phyloP scores from a whole-genome alignment of 2,888 invertebrate genomes.

The Nemoura dubitans region DNA sequence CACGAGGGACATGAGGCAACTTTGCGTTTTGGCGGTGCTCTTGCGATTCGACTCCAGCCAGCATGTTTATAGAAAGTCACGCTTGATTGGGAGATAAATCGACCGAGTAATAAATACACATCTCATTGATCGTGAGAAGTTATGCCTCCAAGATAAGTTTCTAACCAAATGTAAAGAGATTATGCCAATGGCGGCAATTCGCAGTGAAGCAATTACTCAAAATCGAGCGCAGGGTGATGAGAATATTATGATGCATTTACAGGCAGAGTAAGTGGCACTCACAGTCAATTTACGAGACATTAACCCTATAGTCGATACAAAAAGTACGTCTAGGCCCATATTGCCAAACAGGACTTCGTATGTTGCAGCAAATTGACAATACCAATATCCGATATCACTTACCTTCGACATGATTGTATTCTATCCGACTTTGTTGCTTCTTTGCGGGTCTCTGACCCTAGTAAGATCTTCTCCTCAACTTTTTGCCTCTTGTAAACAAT shows the following conservation, averaged over 20 bases:
- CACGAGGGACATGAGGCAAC: neutral
- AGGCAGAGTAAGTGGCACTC: neutral
- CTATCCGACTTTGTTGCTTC: neutral
- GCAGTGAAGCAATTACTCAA: neutral
- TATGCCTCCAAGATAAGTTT: neutral
- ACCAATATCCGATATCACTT: neutral
- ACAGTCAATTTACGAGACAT: too few species aligned
- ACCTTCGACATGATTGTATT: neutral
- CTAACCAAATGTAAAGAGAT: neutral
- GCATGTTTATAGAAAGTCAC: neutral
- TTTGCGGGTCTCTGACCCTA: neutral
- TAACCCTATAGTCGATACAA: too few species aligned
- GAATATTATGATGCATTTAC: neutral
- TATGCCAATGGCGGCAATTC: neutral
- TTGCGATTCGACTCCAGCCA: neutral
- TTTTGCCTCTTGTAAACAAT: too few species aligned
- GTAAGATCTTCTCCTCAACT: neutral
- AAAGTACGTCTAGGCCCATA: too few species aligned
- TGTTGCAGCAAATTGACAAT: too few species aligned
- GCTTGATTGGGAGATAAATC: neutral
- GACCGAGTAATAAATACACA: neutral
- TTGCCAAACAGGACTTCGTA: too few species aligned
- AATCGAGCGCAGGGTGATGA: neutral
- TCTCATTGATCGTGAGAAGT: constrained; percentile 3
- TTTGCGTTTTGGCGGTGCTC: neutral